Evolutionary conservation across 2,113 vertebrate genomes (phyloP).

Genomic region (Mus pahari): DNA sequence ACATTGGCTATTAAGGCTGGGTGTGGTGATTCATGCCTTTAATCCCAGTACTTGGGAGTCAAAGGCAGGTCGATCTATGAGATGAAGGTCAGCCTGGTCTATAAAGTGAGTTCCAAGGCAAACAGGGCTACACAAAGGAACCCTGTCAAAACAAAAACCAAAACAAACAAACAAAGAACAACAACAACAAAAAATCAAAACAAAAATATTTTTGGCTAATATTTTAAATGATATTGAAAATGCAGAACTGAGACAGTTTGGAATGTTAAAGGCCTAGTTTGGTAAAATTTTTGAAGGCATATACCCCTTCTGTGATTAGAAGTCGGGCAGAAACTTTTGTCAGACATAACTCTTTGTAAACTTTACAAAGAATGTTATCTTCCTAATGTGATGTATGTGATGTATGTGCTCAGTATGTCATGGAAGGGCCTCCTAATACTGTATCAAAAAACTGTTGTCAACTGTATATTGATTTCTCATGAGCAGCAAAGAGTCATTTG

Average conservation of each 20-base stretch:
- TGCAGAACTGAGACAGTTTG: not conserved
- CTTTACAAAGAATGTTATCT: not conserved
- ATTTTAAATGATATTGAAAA: slow-evolving; percentile 48
- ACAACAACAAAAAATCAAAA: too few relatives aligned
- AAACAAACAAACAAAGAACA: not conserved
- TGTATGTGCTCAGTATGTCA: not conserved
- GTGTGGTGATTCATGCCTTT: not conserved
- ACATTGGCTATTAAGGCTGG: not conserved
- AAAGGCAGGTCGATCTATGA: not conserved
- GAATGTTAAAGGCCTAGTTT: slow-evolving; percentile 22
- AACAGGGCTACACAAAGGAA: not conserved
- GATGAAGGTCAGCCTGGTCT: not conserved
- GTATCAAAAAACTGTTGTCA: not conserved
- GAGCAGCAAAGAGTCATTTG: not conserved
- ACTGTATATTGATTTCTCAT: not conserved
- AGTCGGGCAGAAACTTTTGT: not conserved
- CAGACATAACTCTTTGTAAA: not conserved
- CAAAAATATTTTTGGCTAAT: not conserved
- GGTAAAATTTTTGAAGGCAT: not conserved
- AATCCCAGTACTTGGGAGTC: not conserved
- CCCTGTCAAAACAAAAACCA: not conserved
- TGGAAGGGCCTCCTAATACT: not conserved
- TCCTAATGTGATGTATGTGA: not conserved
- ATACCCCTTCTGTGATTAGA: not conserved
- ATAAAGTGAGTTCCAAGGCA: not conserved